These are phyloP conservation scores for Megalops cyprinoides DNA, from an alignment of 2,797 vertebrate species.

Conservation along the genomic window DNA sequence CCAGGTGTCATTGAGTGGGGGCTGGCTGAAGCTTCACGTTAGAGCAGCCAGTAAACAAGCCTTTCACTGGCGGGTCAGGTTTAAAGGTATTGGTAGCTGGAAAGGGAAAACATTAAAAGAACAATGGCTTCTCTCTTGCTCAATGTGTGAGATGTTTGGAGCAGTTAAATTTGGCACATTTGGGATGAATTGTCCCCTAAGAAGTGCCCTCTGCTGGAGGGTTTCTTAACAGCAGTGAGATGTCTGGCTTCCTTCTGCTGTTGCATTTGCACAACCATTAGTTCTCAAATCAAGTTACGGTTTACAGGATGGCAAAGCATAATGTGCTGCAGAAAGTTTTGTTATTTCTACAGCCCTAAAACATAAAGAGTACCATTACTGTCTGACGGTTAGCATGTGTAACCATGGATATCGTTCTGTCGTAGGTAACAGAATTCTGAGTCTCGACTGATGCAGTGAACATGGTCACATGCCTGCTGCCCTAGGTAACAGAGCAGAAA, in stretches of 20 bases:
- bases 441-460: too few relatives aligned
- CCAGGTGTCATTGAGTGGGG: background rate
- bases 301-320: background rate
- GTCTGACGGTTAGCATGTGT: background rate
- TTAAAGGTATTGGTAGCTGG: background rate
- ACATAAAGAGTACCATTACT: background rate
- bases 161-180: constrained; percentile 14
- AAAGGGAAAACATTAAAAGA: background rate
- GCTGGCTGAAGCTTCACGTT: background rate
- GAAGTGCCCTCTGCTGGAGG: constrained; percentile 51
- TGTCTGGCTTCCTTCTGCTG: background rate
- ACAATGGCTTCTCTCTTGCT: too few relatives aligned
- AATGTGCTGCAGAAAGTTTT: background rate
- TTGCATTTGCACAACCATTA: background rate
- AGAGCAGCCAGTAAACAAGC: background rate
- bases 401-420: background rate
- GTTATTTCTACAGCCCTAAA: background rate
- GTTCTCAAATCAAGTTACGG: background rate
- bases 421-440: background rate
- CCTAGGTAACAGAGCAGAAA: too few relatives aligned
- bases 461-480: too few relatives aligned
- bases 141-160: constrained; percentile 17
- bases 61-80: background rate
- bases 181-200: background rate
- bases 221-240: background rate